phyloP scores from a whole-genome alignment of 2,113 vertebrate genomes.

The Zapornia atra region DNA sequence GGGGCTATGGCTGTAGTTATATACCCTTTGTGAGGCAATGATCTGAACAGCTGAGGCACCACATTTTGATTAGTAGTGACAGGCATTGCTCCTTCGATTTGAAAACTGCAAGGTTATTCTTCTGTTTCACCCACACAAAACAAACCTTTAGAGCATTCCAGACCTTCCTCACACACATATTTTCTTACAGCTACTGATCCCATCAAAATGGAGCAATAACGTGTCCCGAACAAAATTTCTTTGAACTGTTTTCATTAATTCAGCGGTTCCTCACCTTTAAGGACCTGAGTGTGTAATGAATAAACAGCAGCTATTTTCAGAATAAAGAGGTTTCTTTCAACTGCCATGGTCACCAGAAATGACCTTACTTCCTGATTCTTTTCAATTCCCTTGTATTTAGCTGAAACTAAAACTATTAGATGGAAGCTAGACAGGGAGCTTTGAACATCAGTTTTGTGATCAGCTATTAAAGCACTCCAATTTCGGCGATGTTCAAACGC shows the following conservation, averaged over 20 bases:
- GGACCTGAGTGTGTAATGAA: neutral
- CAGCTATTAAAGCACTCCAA: conserved; percentile 59
- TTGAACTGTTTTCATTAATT: conserved; percentile 38
- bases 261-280: conserved; percentile 4
- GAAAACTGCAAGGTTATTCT: neutral
- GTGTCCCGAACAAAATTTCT: neutral
- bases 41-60: conserved; percentile 13
- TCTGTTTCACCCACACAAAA: neutral
- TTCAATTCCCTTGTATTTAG: conserved; percentile 1
- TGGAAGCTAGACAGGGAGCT: conserved; percentile 40
- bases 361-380: conserved; percentile 30
- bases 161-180: neutral
- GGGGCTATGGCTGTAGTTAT: neutral
- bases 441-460: conserved; percentile 66
- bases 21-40: neutral
- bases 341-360: neutral
- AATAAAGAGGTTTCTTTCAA: conserved; percentile 48
- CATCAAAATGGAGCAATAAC: neutral
- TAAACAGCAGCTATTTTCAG: conserved; percentile 26
- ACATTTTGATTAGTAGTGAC: neutral
- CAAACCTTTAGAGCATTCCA: neutral
- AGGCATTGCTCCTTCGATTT: neutral
- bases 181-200: neutral
- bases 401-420: conserved; percentile 65
- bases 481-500: conserved; percentile 70